These are phyloP conservation scores for Agrypnus murinus DNA, from an alignment of 2,888 invertebrate genomes.

Conservation along the genomic window DNA sequence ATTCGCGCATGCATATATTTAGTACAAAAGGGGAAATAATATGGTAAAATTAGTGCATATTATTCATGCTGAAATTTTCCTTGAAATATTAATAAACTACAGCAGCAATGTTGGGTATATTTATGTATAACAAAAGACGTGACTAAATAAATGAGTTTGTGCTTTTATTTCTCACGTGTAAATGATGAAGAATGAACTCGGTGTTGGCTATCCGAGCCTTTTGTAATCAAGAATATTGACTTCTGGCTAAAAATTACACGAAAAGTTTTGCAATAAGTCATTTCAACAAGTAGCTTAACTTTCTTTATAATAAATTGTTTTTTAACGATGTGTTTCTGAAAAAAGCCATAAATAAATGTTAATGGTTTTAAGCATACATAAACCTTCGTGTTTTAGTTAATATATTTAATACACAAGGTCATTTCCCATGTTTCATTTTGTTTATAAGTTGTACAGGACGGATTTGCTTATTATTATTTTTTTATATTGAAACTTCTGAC, in stretches of 20 bases:
- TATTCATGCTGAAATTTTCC: neutral
- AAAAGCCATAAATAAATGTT: no score
- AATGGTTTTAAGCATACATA: no score
- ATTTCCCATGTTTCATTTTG: no score
- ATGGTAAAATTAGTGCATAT: conserved; percentile 5
- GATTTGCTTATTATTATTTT: no score
- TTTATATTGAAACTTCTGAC: no score
- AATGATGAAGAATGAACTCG: conserved; percentile 14
- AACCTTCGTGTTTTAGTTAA: no score
- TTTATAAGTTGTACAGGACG: no score
- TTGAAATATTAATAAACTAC: neutral
- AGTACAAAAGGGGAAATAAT: conserved; percentile 1
- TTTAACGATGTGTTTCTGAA: no score
- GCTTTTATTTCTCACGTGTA: conserved; percentile 25
- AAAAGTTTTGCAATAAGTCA: neutral
- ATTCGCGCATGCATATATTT: neutral
- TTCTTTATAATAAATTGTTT: no score
- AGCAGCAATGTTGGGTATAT: neutral
- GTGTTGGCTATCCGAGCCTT: neutral
- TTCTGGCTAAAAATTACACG: conserved; percentile 18
- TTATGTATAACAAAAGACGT: conserved; percentile 8
- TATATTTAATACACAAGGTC: no score
- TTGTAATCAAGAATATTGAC: conserved; percentile 21
- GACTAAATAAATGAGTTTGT: conserved; percentile 7
- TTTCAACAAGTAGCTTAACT: neutral